Evolutionary conservation across 2,797 vertebrate species (phyloP).

Genomic region (Poecilia picta): DNA sequence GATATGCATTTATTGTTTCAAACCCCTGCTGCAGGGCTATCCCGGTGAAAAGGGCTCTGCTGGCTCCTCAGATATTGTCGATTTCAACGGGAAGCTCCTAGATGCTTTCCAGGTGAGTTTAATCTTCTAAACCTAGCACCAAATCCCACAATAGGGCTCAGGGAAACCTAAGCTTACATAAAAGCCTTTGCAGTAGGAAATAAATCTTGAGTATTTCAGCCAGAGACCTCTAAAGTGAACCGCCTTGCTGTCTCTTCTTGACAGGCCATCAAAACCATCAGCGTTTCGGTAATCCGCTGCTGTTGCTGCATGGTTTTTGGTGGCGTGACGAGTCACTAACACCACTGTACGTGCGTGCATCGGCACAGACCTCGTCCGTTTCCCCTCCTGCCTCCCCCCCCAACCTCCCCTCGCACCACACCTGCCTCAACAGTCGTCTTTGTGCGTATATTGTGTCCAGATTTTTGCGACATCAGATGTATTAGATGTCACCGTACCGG

Average conservation of each 20-base stretch:
- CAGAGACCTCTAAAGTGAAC: slow-evolving; percentile 41
- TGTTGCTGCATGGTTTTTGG: slow-evolving; percentile 68
- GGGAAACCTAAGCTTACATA: slow-evolving; percentile 8
- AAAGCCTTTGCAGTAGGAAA: slow-evolving; percentile 4
- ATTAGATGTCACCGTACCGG: slow-evolving; percentile 39
- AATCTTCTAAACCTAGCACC: slow-evolving; percentile 10
- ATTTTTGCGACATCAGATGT: slow-evolving; percentile 34
- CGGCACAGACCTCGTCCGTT: slow-evolving; percentile 15
- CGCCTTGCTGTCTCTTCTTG: slow-evolving; percentile 48
- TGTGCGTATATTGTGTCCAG: slow-evolving; percentile 12
- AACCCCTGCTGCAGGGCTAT: slow-evolving; percentile 79
- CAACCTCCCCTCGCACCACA: not conserved
- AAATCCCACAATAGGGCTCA: slow-evolving; percentile 6
- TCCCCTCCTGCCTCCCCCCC: not conserved
- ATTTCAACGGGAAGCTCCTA: slow-evolving; percentile 89
- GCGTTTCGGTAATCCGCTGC: slow-evolving; percentile 76
- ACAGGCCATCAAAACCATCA: slow-evolving; percentile 83
- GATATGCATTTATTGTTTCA: not conserved
- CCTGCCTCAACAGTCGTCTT: slow-evolving; percentile 33
- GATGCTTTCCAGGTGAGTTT: slow-evolving; percentile 88
- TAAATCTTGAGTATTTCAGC: not conserved
- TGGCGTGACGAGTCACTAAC: slow-evolving; percentile 65
- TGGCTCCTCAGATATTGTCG: slow-evolving; percentile 87
- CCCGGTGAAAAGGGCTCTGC: slow-evolving; percentile 86
- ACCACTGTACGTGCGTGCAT: slow-evolving; percentile 25